Conservation (phyloP, 1,140 invertebrate genomes). For the Drosophila varians region DNA sequence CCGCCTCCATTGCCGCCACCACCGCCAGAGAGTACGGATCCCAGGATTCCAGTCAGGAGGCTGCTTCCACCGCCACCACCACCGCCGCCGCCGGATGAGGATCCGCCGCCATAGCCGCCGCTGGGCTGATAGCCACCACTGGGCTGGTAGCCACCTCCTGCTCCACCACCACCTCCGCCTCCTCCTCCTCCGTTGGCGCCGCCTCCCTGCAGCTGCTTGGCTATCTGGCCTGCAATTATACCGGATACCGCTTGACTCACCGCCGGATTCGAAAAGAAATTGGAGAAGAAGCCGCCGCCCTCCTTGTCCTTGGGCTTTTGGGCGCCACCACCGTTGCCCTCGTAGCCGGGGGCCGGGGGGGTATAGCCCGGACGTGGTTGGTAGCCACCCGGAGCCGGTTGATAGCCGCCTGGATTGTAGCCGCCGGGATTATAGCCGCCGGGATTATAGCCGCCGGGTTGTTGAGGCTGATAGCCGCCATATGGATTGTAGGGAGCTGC, state of each 20-base stretch:
- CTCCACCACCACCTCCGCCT: slow-evolving; percentile 19
- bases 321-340: slow-evolving; percentile 30
- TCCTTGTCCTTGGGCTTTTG: slow-evolving; percentile 79
- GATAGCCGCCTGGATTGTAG: slow-evolving; percentile 47
- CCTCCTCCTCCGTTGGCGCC: slow-evolving; percentile 34
- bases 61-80: slow-evolving; percentile 44
- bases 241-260: slow-evolving; percentile 80
- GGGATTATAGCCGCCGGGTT: slow-evolving; percentile 52
- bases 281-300: slow-evolving; percentile 80
- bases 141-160: slow-evolving; percentile 38
- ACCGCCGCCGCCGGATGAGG: slow-evolving; percentile 31
- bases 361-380: slow-evolving; percentile 45
- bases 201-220: slow-evolving; percentile 74
- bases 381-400: slow-evolving; percentile 50
- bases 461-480: slow-evolving; percentile 45
- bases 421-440: slow-evolving; percentile 65
- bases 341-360: slow-evolving; percentile 55
- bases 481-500: slow-evolving; percentile 56
- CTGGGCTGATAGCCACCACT: slow-evolving; percentile 68
- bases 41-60: slow-evolving; percentile 60
- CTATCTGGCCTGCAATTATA: slow-evolving; percentile 81
- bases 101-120: slow-evolving; percentile 61
- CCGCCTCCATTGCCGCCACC: slow-evolving; percentile 35
- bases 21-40: slow-evolving; percentile 64
- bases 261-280: slow-evolving; percentile 79